These are phyloP conservation scores for Hylaeus volcanicus DNA, from an alignment of 1,140 invertebrate genomes.

Conservation along the genomic window DNA sequence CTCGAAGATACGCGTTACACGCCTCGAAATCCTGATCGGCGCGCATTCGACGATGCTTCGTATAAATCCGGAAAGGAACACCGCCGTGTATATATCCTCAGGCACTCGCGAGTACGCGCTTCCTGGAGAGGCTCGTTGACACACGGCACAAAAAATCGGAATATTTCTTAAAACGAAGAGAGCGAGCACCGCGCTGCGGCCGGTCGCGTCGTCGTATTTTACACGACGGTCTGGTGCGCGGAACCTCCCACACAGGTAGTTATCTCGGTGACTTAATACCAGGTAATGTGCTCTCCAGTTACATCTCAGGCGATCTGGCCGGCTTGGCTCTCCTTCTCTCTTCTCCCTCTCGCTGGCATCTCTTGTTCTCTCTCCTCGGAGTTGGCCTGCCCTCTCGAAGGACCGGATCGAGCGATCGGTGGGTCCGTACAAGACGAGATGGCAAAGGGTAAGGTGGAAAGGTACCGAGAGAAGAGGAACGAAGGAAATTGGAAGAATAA, in stretches of 20 bases:
- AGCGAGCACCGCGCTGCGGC: slow-evolving; percentile 11
- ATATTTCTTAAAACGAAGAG: slow-evolving; percentile 59
- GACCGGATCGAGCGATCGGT: slow-evolving; percentile 22
- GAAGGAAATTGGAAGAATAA: slow-evolving; percentile 50
- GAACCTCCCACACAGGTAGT: slow-evolving; percentile 77
- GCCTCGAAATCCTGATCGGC: slow-evolving; percentile 50
- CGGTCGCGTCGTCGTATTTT: slow-evolving; percentile 58
- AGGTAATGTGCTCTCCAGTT: slow-evolving; percentile 78
- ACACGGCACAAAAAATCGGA: slow-evolving; percentile 36
- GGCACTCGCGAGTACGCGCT: slow-evolving; percentile 16
- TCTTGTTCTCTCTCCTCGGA: slow-evolving; percentile 8
- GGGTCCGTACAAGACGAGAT: slow-evolving; percentile 12
- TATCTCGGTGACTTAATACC: slow-evolving; percentile 79
- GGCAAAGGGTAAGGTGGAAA: neutral
- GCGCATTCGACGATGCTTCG: slow-evolving; percentile 40
- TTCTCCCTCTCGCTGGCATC: neutral
- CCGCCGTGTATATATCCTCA: slow-evolving; percentile 30
- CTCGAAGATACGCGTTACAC: slow-evolving; percentile 34
- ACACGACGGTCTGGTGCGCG: slow-evolving; percentile 44
- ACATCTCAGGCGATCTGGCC: slow-evolving; percentile 71
- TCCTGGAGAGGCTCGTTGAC: slow-evolving; percentile 48
- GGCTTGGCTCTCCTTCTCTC: slow-evolving; percentile 39
- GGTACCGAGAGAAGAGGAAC: neutral
- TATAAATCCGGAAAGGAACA: slow-evolving; percentile 55
- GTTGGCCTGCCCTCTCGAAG: slow-evolving; percentile 2